These are phyloP conservation scores for Julus scandinavius DNA, from an alignment of 2,888 invertebrate genomes.

Conservation along the genomic window DNA sequence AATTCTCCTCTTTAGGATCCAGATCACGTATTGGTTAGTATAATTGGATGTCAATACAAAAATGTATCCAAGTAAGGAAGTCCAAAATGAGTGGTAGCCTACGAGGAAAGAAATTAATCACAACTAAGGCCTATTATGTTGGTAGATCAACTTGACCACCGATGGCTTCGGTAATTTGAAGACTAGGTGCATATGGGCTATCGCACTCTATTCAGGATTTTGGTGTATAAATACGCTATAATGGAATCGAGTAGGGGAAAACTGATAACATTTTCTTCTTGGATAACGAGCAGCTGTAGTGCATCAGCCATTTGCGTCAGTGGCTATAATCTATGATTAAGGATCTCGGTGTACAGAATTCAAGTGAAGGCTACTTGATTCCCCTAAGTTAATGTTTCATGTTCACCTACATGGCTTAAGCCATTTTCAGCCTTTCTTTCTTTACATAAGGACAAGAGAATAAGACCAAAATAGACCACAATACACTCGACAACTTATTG, in stretches of 20 bases:
- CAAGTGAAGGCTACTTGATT: conserved; percentile 8
- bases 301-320: conserved; percentile 35
- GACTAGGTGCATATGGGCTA: neutral
- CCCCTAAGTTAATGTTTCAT: neutral
- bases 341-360: conserved; percentile 35
- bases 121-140: neutral
- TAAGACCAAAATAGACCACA: too few species aligned
- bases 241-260: conserved; percentile 3
- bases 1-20: neutral
- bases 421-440: neutral
- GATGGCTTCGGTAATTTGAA: neutral
- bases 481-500: neutral
- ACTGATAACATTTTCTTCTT: conserved; percentile 35
- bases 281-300: neutral
- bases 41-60: neutral
- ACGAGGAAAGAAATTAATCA: neutral
- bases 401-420: neutral
- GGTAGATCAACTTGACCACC: neutral
- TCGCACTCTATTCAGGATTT: neutral
- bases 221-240: conserved; percentile 2
- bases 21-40: neutral
- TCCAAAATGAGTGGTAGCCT: neutral
- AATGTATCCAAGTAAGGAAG: neutral
- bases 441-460: neutral
- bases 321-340: conserved; percentile 26